Evolutionary conservation across 2,113 vertebrate genomes (phyloP).

Genomic region (Ochotona princeps): DNA sequence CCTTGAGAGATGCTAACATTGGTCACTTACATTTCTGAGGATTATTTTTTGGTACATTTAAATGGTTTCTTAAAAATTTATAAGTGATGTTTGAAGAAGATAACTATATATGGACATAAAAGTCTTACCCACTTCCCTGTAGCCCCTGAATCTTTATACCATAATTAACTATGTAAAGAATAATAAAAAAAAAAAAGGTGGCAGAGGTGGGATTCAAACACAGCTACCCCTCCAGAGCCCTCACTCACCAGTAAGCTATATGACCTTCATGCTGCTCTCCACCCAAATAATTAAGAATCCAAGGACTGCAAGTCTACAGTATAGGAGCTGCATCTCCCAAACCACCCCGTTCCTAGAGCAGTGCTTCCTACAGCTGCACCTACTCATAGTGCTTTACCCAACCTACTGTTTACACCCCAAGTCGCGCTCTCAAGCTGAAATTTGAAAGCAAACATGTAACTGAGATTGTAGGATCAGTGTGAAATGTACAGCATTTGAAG

Average conservation of each 20-base stretch:
- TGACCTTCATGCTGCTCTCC: not conserved
- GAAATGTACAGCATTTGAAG: not conserved
- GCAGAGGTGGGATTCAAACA: not conserved
- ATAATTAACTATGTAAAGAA: too few species aligned
- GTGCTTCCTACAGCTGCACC: not conserved
- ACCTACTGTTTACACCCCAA: not conserved
- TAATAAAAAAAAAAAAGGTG: too few species aligned
- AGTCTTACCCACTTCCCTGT: too few species aligned
- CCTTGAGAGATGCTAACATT: slow-evolving; percentile 7
- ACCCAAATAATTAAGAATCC: not conserved
- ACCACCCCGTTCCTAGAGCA: not conserved
- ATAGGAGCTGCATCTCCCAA: not conserved
- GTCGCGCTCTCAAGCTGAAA: not conserved
- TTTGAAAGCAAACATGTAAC: not conserved
- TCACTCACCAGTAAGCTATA: not conserved
- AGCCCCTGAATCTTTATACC: too few species aligned
- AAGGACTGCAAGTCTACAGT: not conserved
- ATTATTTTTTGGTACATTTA: too few species aligned
- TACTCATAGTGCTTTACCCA: not conserved
- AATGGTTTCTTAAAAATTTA: too few species aligned
- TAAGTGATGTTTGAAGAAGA: too few species aligned
- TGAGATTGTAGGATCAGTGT: not conserved
- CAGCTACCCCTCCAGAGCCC: not conserved
- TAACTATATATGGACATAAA: too few species aligned
- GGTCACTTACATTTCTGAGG: not conserved